Percentiles rank a stretch among this genome's conserved stretches.
These are phyloP conservation scores for Spodoptera exigua DNA, from an alignment of 2,888 invertebrate species.

Conservation along the genomic window DNA sequence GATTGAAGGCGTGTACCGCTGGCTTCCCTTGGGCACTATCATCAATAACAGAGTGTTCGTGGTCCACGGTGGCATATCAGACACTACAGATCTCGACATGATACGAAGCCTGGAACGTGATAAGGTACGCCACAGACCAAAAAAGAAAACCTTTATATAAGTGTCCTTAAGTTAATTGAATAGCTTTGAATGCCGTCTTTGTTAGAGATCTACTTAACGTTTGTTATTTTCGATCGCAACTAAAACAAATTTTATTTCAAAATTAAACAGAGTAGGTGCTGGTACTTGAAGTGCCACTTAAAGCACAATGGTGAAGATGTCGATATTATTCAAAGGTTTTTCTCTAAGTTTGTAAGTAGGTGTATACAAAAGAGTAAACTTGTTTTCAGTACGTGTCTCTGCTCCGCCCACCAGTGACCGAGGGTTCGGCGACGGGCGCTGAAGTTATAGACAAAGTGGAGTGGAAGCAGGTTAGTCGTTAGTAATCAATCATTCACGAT, in stretches of 20 bases:
- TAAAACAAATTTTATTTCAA: too few relatives aligned
- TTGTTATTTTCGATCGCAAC: too few relatives aligned
- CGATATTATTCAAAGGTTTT: constrained; percentile 8
- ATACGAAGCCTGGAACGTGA: constrained; percentile 94
- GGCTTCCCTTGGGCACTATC: constrained; percentile 97
- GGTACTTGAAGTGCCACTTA: constrained; percentile 1
- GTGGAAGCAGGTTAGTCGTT: constrained; percentile 94
- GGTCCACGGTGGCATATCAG: constrained; percentile 97
- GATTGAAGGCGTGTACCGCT: constrained; percentile 97
- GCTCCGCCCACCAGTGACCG: constrained; percentile 94
- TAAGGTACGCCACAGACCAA: constrained; percentile 90
- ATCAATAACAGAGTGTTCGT: constrained; percentile 97
- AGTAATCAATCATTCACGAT: constrained; percentile 66
- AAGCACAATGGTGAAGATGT: not conserved
- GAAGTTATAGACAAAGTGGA: constrained; percentile 94
- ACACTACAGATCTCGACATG: constrained; percentile 94
- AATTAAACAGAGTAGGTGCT: too few relatives aligned
- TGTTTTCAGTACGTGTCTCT: constrained; percentile 94
- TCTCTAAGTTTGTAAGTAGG: constrained; percentile 4
- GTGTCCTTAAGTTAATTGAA: constrained; percentile 6
- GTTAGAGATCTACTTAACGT: too few relatives aligned
- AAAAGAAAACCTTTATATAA: not conserved
- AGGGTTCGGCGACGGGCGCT: constrained; percentile 90
- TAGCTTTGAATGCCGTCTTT: not conserved
- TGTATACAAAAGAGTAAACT: constrained; percentile 28